phyloP scores from a whole-genome alignment of 2,113 vertebrate genomes.

The Hymenochirus boettgeri region DNA sequence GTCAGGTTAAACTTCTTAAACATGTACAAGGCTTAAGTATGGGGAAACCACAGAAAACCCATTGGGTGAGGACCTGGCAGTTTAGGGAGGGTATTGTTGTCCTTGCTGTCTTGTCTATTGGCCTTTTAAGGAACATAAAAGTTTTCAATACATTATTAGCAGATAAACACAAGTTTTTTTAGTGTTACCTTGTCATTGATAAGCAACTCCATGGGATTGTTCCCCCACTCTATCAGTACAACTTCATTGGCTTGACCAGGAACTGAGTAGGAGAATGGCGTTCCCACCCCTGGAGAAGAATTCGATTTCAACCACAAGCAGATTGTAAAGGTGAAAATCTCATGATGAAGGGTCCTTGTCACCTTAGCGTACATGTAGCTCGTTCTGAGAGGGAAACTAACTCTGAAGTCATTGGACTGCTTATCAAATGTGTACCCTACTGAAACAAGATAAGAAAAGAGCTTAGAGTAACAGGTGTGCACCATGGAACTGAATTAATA shows the following conservation, averaged over 20 bases:
- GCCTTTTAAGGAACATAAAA: too few species aligned
- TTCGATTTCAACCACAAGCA: conserved; percentile 96
- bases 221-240: conserved; percentile 96
- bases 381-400: conserved; percentile 78
- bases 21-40: too few species aligned
- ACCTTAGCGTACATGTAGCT: conserved; percentile 94
- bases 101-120: too few species aligned
- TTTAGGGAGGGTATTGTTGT: too few species aligned
- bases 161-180: background rate
- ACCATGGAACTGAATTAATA: background rate
- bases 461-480: background rate
- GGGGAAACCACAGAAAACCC: too few species aligned
- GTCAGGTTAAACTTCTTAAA: too few species aligned
- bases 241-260: conserved; percentile 95
- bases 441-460: conserved; percentile 20
- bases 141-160: too few species aligned
- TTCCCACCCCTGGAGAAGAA: conserved; percentile 87
- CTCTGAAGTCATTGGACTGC: conserved; percentile 36
- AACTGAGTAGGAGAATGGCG: conserved; percentile 92
- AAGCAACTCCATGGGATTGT: conserved; percentile 93
- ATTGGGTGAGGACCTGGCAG: too few species aligned
- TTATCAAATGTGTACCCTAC: conserved; percentile 43
- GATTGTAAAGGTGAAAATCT: conserved; percentile 93
- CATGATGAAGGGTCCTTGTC: conserved; percentile 91
- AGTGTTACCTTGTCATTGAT: conserved; percentile 91